Evolutionary conservation across 2,888 invertebrate species (phyloP).

Genomic region (Ormyrus nitidulus): DNA sequence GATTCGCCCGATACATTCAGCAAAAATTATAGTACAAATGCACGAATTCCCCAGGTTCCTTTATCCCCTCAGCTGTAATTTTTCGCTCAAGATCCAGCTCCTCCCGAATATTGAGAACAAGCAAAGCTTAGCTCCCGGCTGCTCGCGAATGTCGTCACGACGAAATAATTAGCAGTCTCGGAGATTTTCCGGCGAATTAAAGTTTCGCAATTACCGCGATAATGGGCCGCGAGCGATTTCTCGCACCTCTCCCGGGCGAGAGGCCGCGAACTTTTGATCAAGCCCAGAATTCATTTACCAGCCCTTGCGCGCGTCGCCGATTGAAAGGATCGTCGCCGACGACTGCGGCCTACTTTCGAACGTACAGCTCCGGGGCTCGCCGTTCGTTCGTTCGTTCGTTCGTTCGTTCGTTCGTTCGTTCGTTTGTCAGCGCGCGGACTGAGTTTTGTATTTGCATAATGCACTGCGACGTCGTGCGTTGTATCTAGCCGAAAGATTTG

Average conservation of each 20-base stretch:
- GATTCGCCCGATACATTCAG: no score
- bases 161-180: background rate
- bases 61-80: no score
- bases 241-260: conserved; percentile 44
- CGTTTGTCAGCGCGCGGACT: background rate
- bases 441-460: conserved; percentile 38
- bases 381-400: background rate
- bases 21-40: no score
- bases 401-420: background rate
- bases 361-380: background rate
- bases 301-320: background rate
- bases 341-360: conserved; percentile 25
- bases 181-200: conserved; percentile 57
- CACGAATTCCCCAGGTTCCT: no score
- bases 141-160: no score
- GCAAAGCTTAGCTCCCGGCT: no score
- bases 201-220: conserved; percentile 69
- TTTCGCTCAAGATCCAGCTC: no score
- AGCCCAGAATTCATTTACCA: conserved; percentile 6
- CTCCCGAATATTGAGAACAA: no score
- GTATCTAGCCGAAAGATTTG: conserved; percentile 44
- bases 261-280: conserved; percentile 3
- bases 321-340: conserved; percentile 1
- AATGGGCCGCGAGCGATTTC: conserved; percentile 62
- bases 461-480: conserved; percentile 25